Percentiles rank a stretch among this genome's conserved stretches.
These are phyloP conservation scores for Pampusana beccarii DNA, from an alignment of 2,113 vertebrate genomes.

Conservation along the genomic window DNA sequence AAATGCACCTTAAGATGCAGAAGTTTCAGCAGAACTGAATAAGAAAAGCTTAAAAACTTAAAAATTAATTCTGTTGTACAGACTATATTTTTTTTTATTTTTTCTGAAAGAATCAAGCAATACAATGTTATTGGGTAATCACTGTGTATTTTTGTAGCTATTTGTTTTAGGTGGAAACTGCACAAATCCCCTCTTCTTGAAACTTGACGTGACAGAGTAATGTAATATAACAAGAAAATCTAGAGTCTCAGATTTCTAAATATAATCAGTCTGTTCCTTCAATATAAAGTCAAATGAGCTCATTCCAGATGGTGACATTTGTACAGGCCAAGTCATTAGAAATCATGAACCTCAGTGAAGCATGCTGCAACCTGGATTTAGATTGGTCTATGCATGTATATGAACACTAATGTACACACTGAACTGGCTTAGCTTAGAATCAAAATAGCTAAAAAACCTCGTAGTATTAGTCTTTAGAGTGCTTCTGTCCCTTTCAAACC, in stretches of 20 bases:
- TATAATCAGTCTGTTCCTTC: constrained; percentile 30
- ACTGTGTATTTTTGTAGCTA: neutral
- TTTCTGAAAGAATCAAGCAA: neutral
- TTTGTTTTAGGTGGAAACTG: neutral
- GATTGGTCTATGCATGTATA: neutral
- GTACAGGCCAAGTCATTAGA: constrained; percentile 62
- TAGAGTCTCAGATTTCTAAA: constrained; percentile 38
- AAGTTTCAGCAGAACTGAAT: neutral
- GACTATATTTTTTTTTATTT: no score
- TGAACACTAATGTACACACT: neutral
- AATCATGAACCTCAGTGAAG: constrained; percentile 57
- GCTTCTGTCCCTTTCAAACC: neutral
- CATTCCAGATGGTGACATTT: constrained; percentile 69
- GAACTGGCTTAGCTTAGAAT: neutral
- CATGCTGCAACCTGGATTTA: constrained; percentile 42
- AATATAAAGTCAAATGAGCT: constrained; percentile 5
- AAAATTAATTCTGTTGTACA: no score
- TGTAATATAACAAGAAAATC: neutral
- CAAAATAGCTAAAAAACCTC: neutral
- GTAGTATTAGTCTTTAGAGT: neutral
- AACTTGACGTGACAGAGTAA: neutral
- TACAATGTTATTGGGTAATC: neutral
- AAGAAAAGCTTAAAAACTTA: neutral
- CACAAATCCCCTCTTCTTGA: neutral
- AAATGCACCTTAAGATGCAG: neutral